Evolutionary conservation across 2,113 vertebrate species (phyloP), one percentile per base, ranked within the genome.

Genomic region (Centropus unirufus): DNA sequence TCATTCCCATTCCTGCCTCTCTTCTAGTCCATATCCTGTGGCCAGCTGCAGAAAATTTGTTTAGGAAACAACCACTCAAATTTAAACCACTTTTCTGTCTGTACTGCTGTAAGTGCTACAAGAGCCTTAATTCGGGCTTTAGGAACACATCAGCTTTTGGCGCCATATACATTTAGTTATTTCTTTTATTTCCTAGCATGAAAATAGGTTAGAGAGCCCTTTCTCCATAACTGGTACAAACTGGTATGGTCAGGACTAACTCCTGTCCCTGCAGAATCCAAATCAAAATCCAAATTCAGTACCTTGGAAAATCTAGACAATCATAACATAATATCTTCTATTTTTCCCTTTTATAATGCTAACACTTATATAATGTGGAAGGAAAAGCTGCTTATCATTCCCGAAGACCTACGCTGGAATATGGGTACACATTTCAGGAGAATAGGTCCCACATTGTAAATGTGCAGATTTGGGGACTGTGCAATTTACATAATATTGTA

Each of bases 401-500:
- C 52, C 4, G 12, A 51, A 70, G 29, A 52, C 21, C 18, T 52
- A 24, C 40, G 54, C 32, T 58, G 49, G 79, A 47, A 47, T 4
- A 26, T 0, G 9, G 12, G 12, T 39, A 29, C 12, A 5, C 15
- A 2, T 51, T 39, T 70, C 46, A 30, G 18, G 14, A 80, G 81
- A 34, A 76, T 27, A 44, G 24, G 11, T 46, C 57, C 52, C 34
- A 81, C 14, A 55, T 14, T 0, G 1, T 14, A 32, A 22, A 30
- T 1, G 32, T 18, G 52, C 34, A 15, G 24, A 34, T 89, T 22
- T 1, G 2, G 75, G 54, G 34, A 39, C 52, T 27, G 26, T 49
- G 47, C 22, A 39, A 6, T 23, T 24, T 13, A 2, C 3, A 19
- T 8, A 15, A 55, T 6, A 11, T 1, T 6, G 8, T 16, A n/a